Conservation (phyloP, 2,797 vertebrate genomes). For the Pristis pectinata region DNA sequence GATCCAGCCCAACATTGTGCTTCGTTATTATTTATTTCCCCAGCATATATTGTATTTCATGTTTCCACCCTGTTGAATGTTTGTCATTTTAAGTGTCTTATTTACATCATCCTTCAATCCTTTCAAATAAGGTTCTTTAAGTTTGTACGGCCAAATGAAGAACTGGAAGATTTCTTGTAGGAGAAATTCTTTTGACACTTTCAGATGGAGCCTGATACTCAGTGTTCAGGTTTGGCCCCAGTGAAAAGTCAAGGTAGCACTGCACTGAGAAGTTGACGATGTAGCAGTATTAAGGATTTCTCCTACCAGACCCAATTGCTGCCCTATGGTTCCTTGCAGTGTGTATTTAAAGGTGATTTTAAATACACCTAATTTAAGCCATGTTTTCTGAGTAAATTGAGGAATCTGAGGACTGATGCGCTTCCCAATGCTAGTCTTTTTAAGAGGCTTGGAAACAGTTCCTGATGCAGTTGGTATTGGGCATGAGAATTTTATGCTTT, state of each 20-base stretch:
- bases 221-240: neutral
- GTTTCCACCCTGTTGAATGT: neutral
- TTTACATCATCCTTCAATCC: neutral
- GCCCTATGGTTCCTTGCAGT: neutral
- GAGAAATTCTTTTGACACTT: neutral
- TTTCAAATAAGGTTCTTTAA: neutral
- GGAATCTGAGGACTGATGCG: neutral
- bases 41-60: neutral
- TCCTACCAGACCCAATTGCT: neutral
- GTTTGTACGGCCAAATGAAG: neutral
- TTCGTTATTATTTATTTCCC: neutral
- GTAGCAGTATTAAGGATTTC: neutral
- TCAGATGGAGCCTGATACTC: neutral
- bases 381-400: neutral
- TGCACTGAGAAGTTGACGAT: too few species aligned
- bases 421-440: neutral
- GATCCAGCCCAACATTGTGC: too few species aligned
- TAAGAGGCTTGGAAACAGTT: too few species aligned
- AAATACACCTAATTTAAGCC: neutral
- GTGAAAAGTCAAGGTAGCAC: neutral
- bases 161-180: neutral
- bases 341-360: neutral
- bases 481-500: neutral
- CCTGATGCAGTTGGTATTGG: neutral
- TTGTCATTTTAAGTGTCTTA: neutral